phyloP scores from a whole-genome alignment of 2,113 vertebrate genomes.

The Papio anubis region DNA sequence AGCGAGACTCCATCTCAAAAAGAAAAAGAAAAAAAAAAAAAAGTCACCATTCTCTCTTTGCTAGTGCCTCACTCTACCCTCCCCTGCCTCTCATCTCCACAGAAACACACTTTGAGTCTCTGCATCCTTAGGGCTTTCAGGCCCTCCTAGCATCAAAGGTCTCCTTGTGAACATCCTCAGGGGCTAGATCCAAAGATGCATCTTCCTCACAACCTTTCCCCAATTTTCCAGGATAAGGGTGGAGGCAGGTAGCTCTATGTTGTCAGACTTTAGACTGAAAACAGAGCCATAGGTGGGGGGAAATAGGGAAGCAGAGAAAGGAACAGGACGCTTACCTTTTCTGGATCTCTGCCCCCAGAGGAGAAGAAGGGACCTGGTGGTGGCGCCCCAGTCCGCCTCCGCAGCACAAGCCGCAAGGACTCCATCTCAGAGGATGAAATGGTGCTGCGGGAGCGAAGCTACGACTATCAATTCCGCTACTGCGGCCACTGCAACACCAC shows the following conservation, averaged over 20 bases:
- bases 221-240: neutral
- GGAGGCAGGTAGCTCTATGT: neutral
- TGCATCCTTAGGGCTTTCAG: neutral
- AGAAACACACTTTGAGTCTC: neutral
- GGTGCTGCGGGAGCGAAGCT: conserved; percentile 94
- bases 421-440: conserved; percentile 96
- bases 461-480: conserved; percentile 98
- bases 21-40: neutral
- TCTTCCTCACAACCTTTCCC: neutral
- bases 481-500: conserved; percentile 99
- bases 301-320: neutral
- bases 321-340: conserved; percentile 25
- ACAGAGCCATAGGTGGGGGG: neutral
- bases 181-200: neutral
- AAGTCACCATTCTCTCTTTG: neutral
- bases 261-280: neutral
- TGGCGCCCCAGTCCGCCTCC: conserved; percentile 91
- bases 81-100: neutral
- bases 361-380: conserved; percentile 90
- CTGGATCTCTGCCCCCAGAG: conserved; percentile 83
- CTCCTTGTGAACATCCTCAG: neutral
- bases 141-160: neutral
- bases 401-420: conserved; percentile 93
- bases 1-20: no score
- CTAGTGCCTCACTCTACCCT: neutral